A percentile compares a stretch with the other conserved stretches of the same genome.
These are phyloP conservation scores for Lasiommata megera DNA, from an alignment of 2,888 invertebrate genomes.

Conservation along the genomic window DNA sequence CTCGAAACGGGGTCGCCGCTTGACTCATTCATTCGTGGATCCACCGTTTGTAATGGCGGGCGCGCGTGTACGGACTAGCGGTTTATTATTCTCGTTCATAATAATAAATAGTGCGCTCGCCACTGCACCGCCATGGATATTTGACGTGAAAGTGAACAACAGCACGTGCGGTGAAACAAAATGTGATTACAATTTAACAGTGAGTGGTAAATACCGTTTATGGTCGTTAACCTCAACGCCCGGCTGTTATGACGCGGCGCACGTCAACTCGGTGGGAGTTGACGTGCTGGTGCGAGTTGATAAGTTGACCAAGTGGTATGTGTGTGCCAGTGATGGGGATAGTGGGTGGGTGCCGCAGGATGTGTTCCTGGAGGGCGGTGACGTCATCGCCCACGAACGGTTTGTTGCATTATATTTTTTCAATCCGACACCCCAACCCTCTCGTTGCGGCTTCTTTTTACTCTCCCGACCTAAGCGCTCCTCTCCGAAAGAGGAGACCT, in stretches of 20 bases:
- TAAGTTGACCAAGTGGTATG: constrained; percentile 49
- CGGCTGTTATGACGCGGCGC: constrained; percentile 46
- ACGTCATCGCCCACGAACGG: constrained; percentile 59
- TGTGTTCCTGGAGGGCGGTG: constrained; percentile 68
- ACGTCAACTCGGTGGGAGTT: constrained; percentile 36
- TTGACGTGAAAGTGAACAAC: constrained; percentile 53
- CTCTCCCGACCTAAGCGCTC: no score
- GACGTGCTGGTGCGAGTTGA: constrained; percentile 49
- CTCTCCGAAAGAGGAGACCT: no score
- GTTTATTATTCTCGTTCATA: constrained; percentile 69
- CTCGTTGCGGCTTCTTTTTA: no score
- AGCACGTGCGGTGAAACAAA: constrained; percentile 49
- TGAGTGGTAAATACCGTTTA: constrained; percentile 51
- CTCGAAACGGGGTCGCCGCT: not conserved
- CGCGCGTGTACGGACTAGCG: constrained; percentile 68
- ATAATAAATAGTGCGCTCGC: constrained; percentile 60
- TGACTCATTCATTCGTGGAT: not conserved
- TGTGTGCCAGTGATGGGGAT: constrained; percentile 56
- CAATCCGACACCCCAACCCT: no score
- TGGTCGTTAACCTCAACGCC: constrained; percentile 64
- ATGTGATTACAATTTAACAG: constrained; percentile 61
- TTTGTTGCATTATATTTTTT: no score
- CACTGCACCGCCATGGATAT: constrained; percentile 69
- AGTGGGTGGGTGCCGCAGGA: constrained; percentile 66
- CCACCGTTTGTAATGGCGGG: constrained; percentile 51